Evolutionary conservation across 1,140 invertebrate genomes (phyloP).

Genomic region (Diuraphis noxia): DNA sequence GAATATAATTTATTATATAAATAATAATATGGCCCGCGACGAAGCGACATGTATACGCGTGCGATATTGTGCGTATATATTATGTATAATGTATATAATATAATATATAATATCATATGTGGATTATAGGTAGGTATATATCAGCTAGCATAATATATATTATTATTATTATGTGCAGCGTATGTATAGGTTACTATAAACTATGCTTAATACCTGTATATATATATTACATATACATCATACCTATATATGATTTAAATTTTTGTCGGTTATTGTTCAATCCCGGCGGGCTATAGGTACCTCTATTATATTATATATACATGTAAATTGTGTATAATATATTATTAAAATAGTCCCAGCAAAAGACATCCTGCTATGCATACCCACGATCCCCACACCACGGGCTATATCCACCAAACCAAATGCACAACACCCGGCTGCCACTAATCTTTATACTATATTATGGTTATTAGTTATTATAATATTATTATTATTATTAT

Average conservation of each 20-base stretch:
- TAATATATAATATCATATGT: too few relatives aligned
- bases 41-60: neutral
- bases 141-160: too few relatives aligned
- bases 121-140: too few relatives aligned
- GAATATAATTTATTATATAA: too few relatives aligned
- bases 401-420: neutral
- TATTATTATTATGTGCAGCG: neutral
- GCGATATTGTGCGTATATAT: neutral
- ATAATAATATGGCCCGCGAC: neutral
- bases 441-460: neutral
- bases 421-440: neutral
- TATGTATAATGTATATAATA: too few relatives aligned
- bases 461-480: neutral
- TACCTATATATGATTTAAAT: neutral
- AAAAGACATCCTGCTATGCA: neutral
- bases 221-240: too few relatives aligned
- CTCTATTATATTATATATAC: neutral
- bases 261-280: neutral
- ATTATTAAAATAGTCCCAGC: neutral
- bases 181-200: too few relatives aligned
- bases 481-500: too few relatives aligned
- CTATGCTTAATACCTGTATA: too few relatives aligned
- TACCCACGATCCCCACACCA: neutral
- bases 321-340: neutral
- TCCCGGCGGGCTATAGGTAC: neutral